phyloP scores from a whole-genome alignment of 2,113 vertebrate genomes.

The Solenodon paradoxus region DNA sequence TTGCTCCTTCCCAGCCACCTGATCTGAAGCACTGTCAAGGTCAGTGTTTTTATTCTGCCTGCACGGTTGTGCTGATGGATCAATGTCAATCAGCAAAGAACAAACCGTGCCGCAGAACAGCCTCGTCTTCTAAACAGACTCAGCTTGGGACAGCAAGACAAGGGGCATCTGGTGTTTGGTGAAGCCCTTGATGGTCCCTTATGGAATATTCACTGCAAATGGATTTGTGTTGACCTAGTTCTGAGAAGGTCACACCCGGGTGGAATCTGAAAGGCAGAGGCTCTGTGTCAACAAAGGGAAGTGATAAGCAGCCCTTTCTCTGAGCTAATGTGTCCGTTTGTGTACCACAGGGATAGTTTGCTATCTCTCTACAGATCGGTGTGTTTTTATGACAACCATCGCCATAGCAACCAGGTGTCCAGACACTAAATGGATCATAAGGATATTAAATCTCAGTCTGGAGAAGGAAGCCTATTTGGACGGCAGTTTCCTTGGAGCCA shows the following conservation, averaged over 20 bases:
- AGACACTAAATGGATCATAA: constrained; percentile 47
- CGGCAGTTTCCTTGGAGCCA: not conserved
- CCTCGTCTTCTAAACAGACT: constrained; percentile 46
- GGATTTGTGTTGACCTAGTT: constrained; percentile 59
- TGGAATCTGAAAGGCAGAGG: constrained; percentile 61
- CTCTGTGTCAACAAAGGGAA: constrained; percentile 75
- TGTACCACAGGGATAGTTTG: constrained; percentile 37
- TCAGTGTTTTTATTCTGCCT: not conserved
- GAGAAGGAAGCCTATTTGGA: not conserved
- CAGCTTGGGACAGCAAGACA: constrained; percentile 57
- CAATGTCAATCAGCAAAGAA: constrained; percentile 32
- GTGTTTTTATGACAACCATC: constrained; percentile 70
- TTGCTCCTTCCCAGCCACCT: not conserved
- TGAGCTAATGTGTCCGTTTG: not conserved
- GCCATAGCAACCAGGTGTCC: constrained; percentile 77
- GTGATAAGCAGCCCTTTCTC: constrained; percentile 67
- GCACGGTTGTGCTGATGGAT: not conserved
- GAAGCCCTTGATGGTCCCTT: constrained; percentile 70
- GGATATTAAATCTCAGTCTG: constrained; percentile 47
- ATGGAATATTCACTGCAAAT: constrained; percentile 75
- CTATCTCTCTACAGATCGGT: constrained; percentile 46
- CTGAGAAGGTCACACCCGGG: constrained; percentile 69
- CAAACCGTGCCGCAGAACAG: not conserved
- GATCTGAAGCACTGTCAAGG: not conserved
- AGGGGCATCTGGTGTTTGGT: constrained; percentile 70